Conservation (phyloP, 2,888 invertebrate species). For the Tholera decimalis region DNA sequence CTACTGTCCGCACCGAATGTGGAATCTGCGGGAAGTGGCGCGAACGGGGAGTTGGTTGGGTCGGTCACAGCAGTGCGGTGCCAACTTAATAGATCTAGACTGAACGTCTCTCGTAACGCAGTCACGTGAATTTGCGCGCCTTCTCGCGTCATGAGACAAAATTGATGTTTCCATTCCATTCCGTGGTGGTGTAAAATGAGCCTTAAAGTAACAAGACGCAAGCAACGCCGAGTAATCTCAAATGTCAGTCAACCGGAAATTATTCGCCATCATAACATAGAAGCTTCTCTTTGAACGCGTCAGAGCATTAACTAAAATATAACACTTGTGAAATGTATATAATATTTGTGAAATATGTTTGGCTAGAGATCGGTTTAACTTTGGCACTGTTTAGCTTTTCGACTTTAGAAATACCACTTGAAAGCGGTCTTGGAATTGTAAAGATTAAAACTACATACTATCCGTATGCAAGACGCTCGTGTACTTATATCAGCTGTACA, state of each 20-base stretch:
- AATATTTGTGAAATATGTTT: slow-evolving; percentile 6
- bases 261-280: slow-evolving; percentile 8
- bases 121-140: too few relatives aligned
- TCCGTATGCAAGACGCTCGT: background rate
- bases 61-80: too few relatives aligned
- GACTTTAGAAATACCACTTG: background rate
- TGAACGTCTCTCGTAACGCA: too few relatives aligned
- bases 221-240: background rate
- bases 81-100: too few relatives aligned
- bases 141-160: too few relatives aligned
- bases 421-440: background rate
- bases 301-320: slow-evolving; percentile 25
- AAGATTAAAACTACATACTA: background rate
- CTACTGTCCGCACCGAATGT: too few relatives aligned
- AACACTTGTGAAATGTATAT: slow-evolving; percentile 6
- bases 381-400: background rate
- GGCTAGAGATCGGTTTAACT: slow-evolving; percentile 17
- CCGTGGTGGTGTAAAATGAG: too few relatives aligned
- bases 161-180: too few relatives aligned
- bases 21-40: too few relatives aligned
- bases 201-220: too few relatives aligned
- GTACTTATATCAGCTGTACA: too few relatives aligned
- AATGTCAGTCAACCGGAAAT: slow-evolving; percentile 4
- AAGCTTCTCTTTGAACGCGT: slow-evolving; percentile 27
- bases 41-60: too few relatives aligned